A percentile compares a stretch with the other conserved stretches of the same genome.
Evolutionary conservation across 2,113 vertebrate species (phyloP).

Genomic region (Hassar affinis): DNA sequence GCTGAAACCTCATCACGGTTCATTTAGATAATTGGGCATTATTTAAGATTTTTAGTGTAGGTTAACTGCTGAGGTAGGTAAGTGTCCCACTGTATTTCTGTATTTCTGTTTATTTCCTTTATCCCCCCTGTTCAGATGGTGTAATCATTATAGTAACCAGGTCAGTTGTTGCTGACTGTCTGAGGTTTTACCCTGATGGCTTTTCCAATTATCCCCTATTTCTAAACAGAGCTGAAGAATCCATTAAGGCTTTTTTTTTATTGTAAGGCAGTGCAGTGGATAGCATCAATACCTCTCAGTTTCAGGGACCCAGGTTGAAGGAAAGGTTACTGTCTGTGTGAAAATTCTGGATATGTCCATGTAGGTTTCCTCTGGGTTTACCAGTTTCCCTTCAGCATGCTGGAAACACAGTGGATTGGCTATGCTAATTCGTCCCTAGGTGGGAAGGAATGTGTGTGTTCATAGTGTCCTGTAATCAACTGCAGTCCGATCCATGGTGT

Average conservation of each 20-base stretch:
- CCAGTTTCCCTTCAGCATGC: background rate
- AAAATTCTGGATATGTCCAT: background rate
- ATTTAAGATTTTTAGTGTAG: background rate
- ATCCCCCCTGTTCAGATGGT: constrained; percentile 8
- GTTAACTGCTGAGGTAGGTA: constrained; percentile 14
- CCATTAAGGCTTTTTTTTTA: background rate
- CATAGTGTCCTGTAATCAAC: background rate
- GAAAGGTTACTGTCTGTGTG: background rate
- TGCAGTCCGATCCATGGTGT: background rate
- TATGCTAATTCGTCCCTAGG: background rate
- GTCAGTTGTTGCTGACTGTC: constrained; percentile 30
- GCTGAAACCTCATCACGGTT: background rate
- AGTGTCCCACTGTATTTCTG: constrained; percentile 1
- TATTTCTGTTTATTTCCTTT: constrained; percentile 2
- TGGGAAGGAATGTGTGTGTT: background rate
- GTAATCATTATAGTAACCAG: constrained; percentile 38
- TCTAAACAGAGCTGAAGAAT: background rate
- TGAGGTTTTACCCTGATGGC: background rate
- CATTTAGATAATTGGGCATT: background rate
- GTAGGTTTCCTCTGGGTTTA: background rate
- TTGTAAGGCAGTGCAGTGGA: background rate
- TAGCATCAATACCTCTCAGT: background rate
- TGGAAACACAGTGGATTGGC: background rate
- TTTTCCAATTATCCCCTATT: background rate
- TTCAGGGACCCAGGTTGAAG: background rate